These are phyloP conservation scores for Mystacides longicornis DNA, from an alignment of 2,888 invertebrate genomes.

Conservation along the genomic window DNA sequence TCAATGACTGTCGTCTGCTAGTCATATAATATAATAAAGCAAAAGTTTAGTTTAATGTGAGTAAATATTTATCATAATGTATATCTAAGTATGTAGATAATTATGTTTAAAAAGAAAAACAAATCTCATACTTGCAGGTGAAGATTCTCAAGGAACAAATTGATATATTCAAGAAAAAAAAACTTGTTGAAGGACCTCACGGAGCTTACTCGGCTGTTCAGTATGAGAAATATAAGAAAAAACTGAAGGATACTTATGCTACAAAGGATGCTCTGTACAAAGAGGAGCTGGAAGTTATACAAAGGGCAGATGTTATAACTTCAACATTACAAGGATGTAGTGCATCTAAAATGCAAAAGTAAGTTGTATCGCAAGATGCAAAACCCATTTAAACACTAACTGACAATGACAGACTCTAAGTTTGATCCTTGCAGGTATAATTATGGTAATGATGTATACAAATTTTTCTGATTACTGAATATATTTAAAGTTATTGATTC, in stretches of 20 bases:
- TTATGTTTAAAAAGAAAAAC: too few relatives aligned
- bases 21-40: too few relatives aligned
- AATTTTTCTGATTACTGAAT: too few relatives aligned
- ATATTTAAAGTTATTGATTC: too few relatives aligned
- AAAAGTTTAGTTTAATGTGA: too few relatives aligned
- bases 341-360: slow-evolving; percentile 1
- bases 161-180: not conserved
- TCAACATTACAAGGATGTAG: slow-evolving; percentile 10
- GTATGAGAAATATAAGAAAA: not conserved
- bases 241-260: not conserved
- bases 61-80: too few relatives aligned
- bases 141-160: not conserved
- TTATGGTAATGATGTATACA: too few relatives aligned
- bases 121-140: not conserved
- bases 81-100: too few relatives aligned
- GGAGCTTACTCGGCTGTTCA: slow-evolving; percentile 3
- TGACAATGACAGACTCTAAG: too few relatives aligned
- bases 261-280: not conserved
- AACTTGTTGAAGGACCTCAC: slow-evolving; percentile 3
- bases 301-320: slow-evolving; percentile 7
- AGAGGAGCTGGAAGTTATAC: slow-evolving; percentile 6
- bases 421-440: too few relatives aligned
- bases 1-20: too few relatives aligned
- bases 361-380: not conserved
- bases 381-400: too few relatives aligned